Percentiles rank a stretch among this genome's conserved stretches.
phyloP scores from a whole-genome alignment of 2,113 vertebrate genomes.

The Ursus arctos region DNA sequence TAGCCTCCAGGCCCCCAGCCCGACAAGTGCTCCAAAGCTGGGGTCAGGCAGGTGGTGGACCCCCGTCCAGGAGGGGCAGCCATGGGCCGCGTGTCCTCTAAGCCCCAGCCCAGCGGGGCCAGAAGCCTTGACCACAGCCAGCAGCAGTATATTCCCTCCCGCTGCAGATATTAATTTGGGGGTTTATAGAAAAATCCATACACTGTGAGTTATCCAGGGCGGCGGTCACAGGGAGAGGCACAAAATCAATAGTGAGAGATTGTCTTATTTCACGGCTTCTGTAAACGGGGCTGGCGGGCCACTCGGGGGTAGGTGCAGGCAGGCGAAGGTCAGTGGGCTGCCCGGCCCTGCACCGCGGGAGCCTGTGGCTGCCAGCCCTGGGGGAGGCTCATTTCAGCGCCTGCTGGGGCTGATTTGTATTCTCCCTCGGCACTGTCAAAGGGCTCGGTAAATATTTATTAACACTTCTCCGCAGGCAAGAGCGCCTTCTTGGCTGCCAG shows the following conservation, averaged over 20 bases:
- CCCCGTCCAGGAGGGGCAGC: neutral
- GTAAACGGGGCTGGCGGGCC: constrained; percentile 93
- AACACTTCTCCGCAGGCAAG: constrained; percentile 57
- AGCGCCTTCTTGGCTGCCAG: constrained; percentile 45
- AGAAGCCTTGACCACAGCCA: constrained; percentile 77
- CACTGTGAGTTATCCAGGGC: constrained; percentile 94
- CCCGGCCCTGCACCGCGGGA: rapidly evolving
- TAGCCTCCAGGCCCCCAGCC: neutral
- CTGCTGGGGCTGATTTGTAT: constrained; percentile 58
- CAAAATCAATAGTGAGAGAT: constrained; percentile 96
- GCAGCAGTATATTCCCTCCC: constrained; percentile 81
- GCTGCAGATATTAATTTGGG: constrained; percentile 90
- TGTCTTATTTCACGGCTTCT: constrained; percentile 93
- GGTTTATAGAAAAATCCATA: constrained; percentile 97
- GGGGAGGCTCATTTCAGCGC: rapidly evolving
- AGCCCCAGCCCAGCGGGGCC: neutral
- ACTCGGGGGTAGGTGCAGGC: constrained; percentile 84
- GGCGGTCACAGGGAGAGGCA: constrained; percentile 86
- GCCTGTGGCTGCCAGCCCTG: neutral
- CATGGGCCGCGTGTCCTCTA: neutral
- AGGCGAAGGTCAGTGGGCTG: constrained; percentile 21
- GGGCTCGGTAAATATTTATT: constrained; percentile 72
- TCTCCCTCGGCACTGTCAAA: constrained; percentile 67
- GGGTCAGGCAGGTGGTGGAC: neutral
- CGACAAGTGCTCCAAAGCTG: neutral